Evolutionary conservation across 2,113 vertebrate species (phyloP).

Genomic region (Lagopus muta): DNA sequence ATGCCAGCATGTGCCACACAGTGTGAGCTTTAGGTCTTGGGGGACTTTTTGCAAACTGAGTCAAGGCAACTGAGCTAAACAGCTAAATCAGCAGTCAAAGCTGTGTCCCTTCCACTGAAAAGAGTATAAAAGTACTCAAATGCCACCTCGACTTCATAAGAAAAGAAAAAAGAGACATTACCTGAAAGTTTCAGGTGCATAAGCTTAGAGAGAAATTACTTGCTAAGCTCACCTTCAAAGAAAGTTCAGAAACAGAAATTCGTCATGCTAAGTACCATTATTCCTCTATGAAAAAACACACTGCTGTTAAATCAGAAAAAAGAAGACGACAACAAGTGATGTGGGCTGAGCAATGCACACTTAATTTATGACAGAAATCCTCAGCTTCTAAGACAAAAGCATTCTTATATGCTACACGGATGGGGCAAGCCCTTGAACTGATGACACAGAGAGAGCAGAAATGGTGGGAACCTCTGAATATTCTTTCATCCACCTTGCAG

Average conservation of each 20-base stretch:
- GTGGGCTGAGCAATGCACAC: not conserved
- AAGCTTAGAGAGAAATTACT: not conserved
- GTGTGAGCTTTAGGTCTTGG: not conserved
- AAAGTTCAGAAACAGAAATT: not conserved
- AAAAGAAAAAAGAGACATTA: not conserved
- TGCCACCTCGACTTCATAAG: not conserved
- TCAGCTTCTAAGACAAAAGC: not conserved
- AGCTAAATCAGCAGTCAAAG: not conserved
- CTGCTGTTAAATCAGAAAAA: not conserved
- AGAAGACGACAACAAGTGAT: not conserved
- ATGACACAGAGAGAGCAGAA: not conserved
- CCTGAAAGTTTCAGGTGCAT: not conserved
- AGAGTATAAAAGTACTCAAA: not conserved
- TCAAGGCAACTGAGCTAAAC: not conserved
- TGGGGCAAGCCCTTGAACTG: not conserved
- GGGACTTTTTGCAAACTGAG: not conserved
- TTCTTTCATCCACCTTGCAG: not conserved
- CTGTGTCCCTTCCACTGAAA: not conserved
- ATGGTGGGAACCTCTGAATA: not conserved
- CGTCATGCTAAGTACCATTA: not conserved
- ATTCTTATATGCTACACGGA: accelerated
- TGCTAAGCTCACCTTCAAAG: not conserved
- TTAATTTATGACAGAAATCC: not conserved
- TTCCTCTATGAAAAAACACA: not conserved
- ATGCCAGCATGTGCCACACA: not conserved